Evolutionary conservation across 1,140 invertebrate genomes (phyloP).

Genomic region (Phymorhynchus buccinoides): DNA sequence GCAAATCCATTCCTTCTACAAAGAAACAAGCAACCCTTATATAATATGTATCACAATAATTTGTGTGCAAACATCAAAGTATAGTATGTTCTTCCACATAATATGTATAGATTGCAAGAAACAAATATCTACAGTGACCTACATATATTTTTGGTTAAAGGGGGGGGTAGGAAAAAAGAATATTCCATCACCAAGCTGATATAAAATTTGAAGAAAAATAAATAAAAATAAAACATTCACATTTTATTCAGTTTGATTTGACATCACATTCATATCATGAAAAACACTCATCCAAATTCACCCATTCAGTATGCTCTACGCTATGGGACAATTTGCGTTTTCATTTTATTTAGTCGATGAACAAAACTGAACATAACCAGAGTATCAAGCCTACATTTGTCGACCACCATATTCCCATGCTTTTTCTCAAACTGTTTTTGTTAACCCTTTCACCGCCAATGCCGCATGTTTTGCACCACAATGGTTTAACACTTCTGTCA

Average conservation of each 20-base stretch:
- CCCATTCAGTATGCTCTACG: no score
- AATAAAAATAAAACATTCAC: not conserved
- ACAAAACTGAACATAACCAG: no score
- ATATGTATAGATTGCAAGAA: not conserved
- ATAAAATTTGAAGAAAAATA: not conserved
- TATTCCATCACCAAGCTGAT: not conserved
- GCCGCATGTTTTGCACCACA: no score
- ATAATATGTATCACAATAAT: conserved; percentile 22
- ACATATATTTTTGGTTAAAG: not conserved
- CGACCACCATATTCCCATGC: no score
- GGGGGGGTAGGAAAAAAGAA: not conserved
- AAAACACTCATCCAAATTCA: not conserved
- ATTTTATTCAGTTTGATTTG: not conserved
- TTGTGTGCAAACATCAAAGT: not conserved
- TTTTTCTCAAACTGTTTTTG: no score
- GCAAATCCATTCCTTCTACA: not conserved
- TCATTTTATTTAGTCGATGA: no score
- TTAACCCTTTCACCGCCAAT: no score
- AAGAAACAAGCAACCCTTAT: not conserved
- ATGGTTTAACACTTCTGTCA: no score
- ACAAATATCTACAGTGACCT: not conserved
- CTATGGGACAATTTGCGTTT: no score
- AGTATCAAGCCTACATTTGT: no score
- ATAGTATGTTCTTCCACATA: not conserved
- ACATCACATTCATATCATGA: not conserved